Evolutionary conservation across 2,888 invertebrate species (phyloP), one percentile per base, ranked within the genome.

Genomic region (Ctenicera cuprea): DNA sequence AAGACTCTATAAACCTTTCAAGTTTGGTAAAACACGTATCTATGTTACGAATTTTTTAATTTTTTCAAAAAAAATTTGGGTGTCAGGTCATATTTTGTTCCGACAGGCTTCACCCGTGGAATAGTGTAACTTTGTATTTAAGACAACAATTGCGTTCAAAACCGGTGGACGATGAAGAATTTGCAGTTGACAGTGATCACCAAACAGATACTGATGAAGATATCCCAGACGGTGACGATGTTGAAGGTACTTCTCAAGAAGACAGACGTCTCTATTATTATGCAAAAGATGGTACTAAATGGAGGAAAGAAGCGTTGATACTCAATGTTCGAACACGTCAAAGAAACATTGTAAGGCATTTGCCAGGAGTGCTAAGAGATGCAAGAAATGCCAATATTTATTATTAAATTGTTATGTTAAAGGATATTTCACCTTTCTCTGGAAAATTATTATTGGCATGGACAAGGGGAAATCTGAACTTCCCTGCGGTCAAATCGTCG

Each of bases 381-480:
- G 59, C 37, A 30, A 59, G 5, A 59, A 37, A 59, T 59, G 59
- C n/a, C n/a, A n/a, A n/a, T n/a, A n/a, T n/a, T n/a, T n/a, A n/a
- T n/a, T n/a, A n/a, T n/a, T n/a, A n/a, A n/a, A n/a, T n/a, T n/a
- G n/a, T n/a, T n/a, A n/a, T n/a, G n/a, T n/a, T n/a, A n/a, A n/a
- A n/a, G n/a, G n/a, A n/a, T n/a, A n/a, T n/a, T n/a, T n/a, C n/a
- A n/a, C n/a, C n/a, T n/a, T n/a, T n/a, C n/a, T n/a, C n/a, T n/a
- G n/a, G n/a, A n/a, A n/a, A n/a, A n/a, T n/a, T n/a, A n/a, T n/a
- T n/a, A n/a, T n/a, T n/a, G n/a, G n/a, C n/a, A n/a, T n/a, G n/a
- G n/a, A n/a, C n/a, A n/a, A n/a, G n/a, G n/a, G n/a, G n/a, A n/a
- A n/a, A n/a, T n/a, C n/a, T n/a, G n/a, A n/a, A n/a, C n/a, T n/a